These are phyloP conservation scores for Sarcophilus harrisii DNA, from an alignment of 2,797 vertebrate species.

Conservation along the genomic window DNA sequence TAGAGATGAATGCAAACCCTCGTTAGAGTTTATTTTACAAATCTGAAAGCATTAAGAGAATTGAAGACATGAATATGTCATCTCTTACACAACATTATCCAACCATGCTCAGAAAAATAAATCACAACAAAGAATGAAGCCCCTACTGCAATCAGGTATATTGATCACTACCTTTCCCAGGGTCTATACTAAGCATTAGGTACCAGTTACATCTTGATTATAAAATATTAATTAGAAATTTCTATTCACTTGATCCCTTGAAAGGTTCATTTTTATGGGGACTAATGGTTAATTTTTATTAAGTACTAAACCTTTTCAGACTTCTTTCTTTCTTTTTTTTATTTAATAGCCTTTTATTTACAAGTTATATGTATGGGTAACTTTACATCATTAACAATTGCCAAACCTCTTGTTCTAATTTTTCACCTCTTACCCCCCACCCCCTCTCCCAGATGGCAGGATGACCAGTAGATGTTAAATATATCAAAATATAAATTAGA, in stretches of 20 bases:
- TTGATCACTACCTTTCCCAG: constrained; percentile 26
- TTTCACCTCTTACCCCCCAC: no score
- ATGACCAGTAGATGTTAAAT: no score
- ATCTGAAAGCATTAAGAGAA: constrained; percentile 48
- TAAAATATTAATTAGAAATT: constrained; percentile 42
- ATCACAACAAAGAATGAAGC: constrained; percentile 18
- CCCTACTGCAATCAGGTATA: constrained; percentile 12
- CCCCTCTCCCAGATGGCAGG: no score
- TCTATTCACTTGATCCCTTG: background rate
- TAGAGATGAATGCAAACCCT: constrained; percentile 5
- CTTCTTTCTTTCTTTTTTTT: constrained; percentile 47
- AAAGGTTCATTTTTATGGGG: constrained; percentile 12
- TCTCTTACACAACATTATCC: constrained; percentile 50
- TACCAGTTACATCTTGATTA: constrained; percentile 34
- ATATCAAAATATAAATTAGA: no score
- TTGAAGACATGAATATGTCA: constrained; percentile 49
- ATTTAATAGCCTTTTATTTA: no score
- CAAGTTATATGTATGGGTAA: no score
- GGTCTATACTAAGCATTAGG: background rate
- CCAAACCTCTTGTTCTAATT: no score
- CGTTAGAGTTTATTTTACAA: constrained; percentile 55
- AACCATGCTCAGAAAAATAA: constrained; percentile 56
- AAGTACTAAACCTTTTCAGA: constrained; percentile 26
- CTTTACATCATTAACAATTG: no score
- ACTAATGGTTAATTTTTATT: constrained; percentile 8